phyloP scores from a whole-genome alignment of 1,140 invertebrate species.

The Pogonomyrmex barbatus region DNA sequence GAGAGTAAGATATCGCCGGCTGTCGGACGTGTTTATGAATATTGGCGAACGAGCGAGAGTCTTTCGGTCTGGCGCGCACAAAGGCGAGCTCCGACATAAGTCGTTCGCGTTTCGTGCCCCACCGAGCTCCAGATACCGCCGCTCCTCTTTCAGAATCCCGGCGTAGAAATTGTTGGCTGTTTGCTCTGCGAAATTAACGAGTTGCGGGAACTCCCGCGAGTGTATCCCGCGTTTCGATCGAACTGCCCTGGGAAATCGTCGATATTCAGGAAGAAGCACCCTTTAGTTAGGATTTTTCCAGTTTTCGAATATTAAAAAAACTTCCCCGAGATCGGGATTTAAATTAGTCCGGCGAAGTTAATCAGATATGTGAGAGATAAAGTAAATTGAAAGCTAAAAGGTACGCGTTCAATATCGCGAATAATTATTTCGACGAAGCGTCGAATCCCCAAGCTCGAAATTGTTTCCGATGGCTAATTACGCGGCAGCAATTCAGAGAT shows the following conservation, averaged over 20 bases:
- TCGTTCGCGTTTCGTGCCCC: slow-evolving; percentile 37
- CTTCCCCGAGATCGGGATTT: neutral
- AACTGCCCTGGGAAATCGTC: neutral
- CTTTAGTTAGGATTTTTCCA: too few relatives aligned
- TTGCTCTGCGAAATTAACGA: slow-evolving; percentile 35
- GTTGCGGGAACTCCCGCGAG: neutral
- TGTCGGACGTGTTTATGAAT: slow-evolving; percentile 76
- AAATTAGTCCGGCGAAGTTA: neutral
- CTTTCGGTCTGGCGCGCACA: slow-evolving; percentile 59
- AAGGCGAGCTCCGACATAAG: slow-evolving; percentile 64
- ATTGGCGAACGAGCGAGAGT: slow-evolving; percentile 71
- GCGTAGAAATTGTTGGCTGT: slow-evolving; percentile 40
- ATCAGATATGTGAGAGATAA: neutral
- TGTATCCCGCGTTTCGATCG: neutral
- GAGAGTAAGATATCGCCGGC: slow-evolving; percentile 70
- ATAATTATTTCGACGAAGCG: neutral
- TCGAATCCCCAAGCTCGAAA: neutral
- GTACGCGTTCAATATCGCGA: neutral
- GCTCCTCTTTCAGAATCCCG: neutral
- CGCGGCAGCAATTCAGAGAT: neutral
- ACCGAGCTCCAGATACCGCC: slow-evolving; percentile 18
- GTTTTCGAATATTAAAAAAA: neutral
- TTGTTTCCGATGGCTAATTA: neutral
- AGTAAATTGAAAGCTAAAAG: neutral
- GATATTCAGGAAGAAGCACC: neutral